A percentile compares a stretch with the other conserved stretches of the same genome.
Evolutionary conservation across 2,888 invertebrate species (phyloP).

Genomic region (Chrysomela aeneicollis): DNA sequence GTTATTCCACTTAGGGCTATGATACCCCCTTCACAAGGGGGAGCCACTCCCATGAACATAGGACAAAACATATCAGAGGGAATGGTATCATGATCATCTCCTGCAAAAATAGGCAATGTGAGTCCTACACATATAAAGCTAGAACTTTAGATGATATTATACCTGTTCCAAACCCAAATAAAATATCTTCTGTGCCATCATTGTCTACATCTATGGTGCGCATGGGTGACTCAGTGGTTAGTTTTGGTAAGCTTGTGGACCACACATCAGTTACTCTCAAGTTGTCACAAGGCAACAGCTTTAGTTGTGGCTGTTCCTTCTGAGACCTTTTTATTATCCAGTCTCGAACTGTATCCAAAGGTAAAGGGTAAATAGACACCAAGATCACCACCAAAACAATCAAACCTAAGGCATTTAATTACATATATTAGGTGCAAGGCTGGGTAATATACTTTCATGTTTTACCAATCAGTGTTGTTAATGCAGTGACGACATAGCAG

Average conservation of each 20-base stretch:
- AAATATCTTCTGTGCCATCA: slow-evolving; percentile 75
- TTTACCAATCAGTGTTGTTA: slow-evolving; percentile 67
- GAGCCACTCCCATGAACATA: slow-evolving; percentile 71
- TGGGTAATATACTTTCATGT: neutral
- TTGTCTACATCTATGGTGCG: slow-evolving; percentile 75
- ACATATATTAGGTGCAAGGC: neutral
- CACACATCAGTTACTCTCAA: slow-evolving; percentile 70
- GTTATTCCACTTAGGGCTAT: slow-evolving; percentile 77
- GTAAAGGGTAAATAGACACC: slow-evolving; percentile 71
- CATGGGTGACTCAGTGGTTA: slow-evolving; percentile 78
- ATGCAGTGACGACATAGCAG: slow-evolving; percentile 70
- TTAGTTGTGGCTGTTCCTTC: slow-evolving; percentile 36
- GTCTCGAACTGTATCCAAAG: slow-evolving; percentile 67
- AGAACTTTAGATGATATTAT: neutral
- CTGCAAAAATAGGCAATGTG: slow-evolving; percentile 38
- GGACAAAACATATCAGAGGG: slow-evolving; percentile 69
- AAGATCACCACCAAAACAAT: slow-evolving; percentile 70
- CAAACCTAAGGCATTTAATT: slow-evolving; percentile 62
- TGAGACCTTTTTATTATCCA: slow-evolving; percentile 63
- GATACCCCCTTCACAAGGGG: slow-evolving; percentile 78
- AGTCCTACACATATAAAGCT: too few species aligned
- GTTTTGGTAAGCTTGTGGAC: slow-evolving; percentile 72
- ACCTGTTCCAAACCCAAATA: slow-evolving; percentile 83
- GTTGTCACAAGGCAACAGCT: slow-evolving; percentile 68
- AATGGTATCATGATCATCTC: slow-evolving; percentile 66